phyloP scores from a whole-genome alignment of 2,797 vertebrate genomes.

The Thripadectes ignobilis region DNA sequence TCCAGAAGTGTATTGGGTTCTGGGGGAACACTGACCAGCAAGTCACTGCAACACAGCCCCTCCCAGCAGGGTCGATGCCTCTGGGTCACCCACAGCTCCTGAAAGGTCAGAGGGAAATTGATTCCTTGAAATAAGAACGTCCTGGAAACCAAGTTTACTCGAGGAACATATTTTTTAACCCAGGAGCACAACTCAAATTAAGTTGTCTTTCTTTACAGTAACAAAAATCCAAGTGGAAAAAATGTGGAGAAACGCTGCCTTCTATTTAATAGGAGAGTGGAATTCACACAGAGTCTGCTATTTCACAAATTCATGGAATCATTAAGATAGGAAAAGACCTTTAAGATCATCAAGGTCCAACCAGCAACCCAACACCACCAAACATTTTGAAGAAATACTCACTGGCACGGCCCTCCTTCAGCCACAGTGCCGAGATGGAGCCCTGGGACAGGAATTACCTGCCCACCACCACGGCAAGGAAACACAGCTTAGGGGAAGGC shows the following conservation, averaged over 20 bases:
- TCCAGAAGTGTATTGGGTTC: background rate
- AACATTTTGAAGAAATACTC: background rate
- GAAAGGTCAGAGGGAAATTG: background rate
- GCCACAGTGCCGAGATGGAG: rapidly evolving
- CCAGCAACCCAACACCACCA: background rate
- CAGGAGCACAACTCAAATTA: background rate
- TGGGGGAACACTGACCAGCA: background rate
- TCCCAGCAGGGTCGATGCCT: background rate
- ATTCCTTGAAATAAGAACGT: background rate
- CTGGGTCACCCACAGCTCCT: background rate
- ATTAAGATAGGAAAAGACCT: background rate
- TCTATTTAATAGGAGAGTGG: background rate
- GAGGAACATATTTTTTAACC: background rate
- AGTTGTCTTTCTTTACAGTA: background rate
- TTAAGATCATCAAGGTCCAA: background rate
- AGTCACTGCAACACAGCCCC: background rate
- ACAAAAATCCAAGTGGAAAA: background rate
- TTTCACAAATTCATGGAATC: background rate
- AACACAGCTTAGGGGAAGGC: background rate
- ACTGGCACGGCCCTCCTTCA: background rate
- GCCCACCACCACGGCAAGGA: background rate
- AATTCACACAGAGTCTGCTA: background rate
- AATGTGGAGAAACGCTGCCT: background rate
- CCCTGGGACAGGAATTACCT: background rate
- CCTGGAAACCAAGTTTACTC: background rate